Evolutionary conservation across 2,113 vertebrate genomes (phyloP).

Genomic region (Peromyscus maniculatus): DNA sequence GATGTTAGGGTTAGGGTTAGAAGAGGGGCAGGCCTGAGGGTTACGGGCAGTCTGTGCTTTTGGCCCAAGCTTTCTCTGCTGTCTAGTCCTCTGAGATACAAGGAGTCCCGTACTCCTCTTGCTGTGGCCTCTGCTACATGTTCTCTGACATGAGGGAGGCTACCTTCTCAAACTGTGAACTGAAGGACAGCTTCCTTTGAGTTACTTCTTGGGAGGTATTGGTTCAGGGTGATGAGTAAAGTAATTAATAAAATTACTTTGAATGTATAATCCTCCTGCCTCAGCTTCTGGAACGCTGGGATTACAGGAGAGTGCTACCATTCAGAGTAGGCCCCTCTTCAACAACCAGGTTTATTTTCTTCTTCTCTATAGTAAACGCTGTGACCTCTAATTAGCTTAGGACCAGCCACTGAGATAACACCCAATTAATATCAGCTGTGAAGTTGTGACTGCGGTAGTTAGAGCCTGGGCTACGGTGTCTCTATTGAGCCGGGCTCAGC

Average conservation of each 20-base stretch:
- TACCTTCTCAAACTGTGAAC: neutral
- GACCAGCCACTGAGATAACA: neutral
- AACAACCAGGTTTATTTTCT: neutral
- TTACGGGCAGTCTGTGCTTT: neutral
- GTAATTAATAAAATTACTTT: neutral
- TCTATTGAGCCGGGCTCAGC: neutral
- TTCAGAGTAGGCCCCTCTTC: neutral
- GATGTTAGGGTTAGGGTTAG: neutral
- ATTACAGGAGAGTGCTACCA: no score
- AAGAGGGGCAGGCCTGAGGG: neutral
- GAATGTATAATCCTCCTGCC: neutral
- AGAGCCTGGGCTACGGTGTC: neutral
- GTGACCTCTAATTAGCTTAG: neutral
- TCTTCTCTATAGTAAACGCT: neutral
- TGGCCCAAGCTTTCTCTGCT: neutral
- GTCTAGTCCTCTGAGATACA: neutral
- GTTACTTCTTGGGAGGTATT: neutral
- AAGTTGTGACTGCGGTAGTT: neutral
- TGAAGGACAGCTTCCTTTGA: neutral
- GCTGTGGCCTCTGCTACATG: neutral
- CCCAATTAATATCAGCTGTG: neutral
- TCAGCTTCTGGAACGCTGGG: neutral
- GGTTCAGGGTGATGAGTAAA: neutral
- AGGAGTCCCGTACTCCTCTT: neutral
- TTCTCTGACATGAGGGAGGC: neutral